These are phyloP conservation scores for Delichon dasypus DNA, from an alignment of 2,797 vertebrate species.

Conservation along the genomic window DNA sequence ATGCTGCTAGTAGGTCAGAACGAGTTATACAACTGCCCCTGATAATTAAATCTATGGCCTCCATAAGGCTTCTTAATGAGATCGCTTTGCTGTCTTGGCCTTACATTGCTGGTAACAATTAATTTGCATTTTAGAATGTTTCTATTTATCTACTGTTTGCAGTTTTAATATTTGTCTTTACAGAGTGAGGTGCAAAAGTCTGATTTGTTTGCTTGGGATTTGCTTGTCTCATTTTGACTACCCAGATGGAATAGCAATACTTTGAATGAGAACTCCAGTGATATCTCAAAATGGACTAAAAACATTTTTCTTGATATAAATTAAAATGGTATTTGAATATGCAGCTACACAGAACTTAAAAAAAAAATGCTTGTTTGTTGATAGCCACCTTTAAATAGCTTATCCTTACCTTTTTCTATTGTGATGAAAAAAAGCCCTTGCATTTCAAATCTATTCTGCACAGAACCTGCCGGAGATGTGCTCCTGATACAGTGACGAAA, in stretches of 20 bases:
- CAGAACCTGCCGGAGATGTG: background rate
- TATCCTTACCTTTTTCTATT: background rate
- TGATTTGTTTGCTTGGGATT: conserved; percentile 57
- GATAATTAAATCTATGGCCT: conserved; percentile 70
- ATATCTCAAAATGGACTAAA: background rate
- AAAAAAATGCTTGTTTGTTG: conserved; percentile 15
- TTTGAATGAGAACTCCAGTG: background rate
- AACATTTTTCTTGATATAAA: background rate
- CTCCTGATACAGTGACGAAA: background rate
- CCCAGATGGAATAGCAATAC: conserved; percentile 25
- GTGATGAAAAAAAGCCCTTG: background rate
- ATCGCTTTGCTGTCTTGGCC: conserved; percentile 19
- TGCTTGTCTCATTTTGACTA: conserved; percentile 38
- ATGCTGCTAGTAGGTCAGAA: conserved; percentile 43
- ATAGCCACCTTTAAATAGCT: background rate
- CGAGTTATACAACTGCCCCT: conserved; percentile 36
- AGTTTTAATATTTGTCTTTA: conserved; percentile 54
- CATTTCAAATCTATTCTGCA: background rate
- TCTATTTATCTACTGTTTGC: conserved; percentile 44
- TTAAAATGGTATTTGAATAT: conserved; percentile 11
- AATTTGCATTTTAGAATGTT: conserved; percentile 54
- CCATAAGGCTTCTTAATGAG: conserved; percentile 56
- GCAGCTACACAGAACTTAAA: background rate
- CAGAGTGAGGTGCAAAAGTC: conserved; percentile 38
- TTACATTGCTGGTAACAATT: conserved; percentile 42